Evolutionary conservation across 2,113 vertebrate genomes (phyloP).

Genomic region (Myotis brandtii): DNA sequence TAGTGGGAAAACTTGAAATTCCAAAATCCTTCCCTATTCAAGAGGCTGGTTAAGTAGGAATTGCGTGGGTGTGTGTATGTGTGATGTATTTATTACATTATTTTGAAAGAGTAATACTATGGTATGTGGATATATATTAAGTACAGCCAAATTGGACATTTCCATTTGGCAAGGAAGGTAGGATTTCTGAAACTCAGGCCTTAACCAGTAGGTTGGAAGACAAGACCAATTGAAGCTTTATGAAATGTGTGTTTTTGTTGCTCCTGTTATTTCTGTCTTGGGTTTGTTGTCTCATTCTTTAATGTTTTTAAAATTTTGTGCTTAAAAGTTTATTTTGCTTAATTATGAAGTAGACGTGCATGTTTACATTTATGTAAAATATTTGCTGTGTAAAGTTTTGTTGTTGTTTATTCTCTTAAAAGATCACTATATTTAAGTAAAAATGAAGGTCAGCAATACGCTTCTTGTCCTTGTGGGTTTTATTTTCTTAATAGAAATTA

Average conservation of each 20-base stretch:
- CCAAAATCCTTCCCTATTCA: conserved; percentile 9
- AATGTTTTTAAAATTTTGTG: conserved; percentile 77
- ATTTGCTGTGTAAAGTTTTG: conserved; percentile 72
- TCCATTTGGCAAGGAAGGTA: conserved; percentile 58
- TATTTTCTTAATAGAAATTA: conserved; percentile 29
- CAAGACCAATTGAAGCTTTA: conserved; percentile 52
- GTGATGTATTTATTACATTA: conserved; percentile 75
- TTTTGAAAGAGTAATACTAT: conserved; percentile 63
- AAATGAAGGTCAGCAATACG: conserved; percentile 70
- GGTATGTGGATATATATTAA: conserved; percentile 45
- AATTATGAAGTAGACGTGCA: conserved; percentile 72
- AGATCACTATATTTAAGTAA: conserved; percentile 82
- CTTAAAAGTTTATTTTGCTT: conserved; percentile 76
- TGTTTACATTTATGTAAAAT: conserved; percentile 78
- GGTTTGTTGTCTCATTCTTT: conserved; percentile 54
- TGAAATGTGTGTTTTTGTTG: conserved; percentile 57
- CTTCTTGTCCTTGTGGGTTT: not conserved
- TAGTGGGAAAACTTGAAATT: conserved; percentile 75
- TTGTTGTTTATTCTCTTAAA: conserved; percentile 61
- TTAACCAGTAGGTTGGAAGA: conserved; percentile 63
- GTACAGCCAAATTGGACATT: conserved; percentile 63
- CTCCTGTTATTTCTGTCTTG: conserved; percentile 48
- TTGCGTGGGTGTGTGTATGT: not conserved
- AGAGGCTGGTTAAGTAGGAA: conserved; percentile 38
- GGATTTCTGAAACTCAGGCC: conserved; percentile 64